Base-by-base conservation (phyloP, 2,888 invertebrate species). In the Notodonta ziczac region DNA sequence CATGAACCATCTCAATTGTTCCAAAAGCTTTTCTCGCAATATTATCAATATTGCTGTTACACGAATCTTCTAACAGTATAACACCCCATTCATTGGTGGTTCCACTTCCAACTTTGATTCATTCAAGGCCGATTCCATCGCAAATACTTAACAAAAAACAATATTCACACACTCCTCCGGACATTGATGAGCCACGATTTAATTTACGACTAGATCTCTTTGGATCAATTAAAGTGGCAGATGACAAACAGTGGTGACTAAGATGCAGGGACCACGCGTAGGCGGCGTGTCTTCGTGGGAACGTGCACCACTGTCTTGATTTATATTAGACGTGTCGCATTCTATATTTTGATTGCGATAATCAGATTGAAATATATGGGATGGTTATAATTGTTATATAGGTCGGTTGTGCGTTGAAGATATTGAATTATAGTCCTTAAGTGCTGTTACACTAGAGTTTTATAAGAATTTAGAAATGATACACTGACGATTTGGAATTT, bases 161-260 rank as follows among this genome's bases (percentile, higher is more conserved):
- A 80, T 73, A 82, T 83, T 87, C 87, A 85, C 85, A 86, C 82
- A 84, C 70, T 74, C 60, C 44, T 42, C 44, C 70, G 60, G 76
- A 73, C 83, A 78, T 79, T 83, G 85, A 84, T 76, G 81, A 85
- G 77, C 86, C 77, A 89, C 90, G 90, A 91, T 92, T 92, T 90
- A 91, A 93, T 93, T 90, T 85, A 87, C 81, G 82, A 86, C 84
- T 88, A 89, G 89, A 89, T 88, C 83, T 88, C 84, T 82, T 80
- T 82, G 81, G 89, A 89, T 90, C 92, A 93, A 93, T 93, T 93
- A 91, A 85, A 83, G 79, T 78, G 81, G 84, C 90, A 90, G 87
- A 92, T 91, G 93, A 91, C 91, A 89, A 88, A 86, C 81, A 80
- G 76, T 82, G 81, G 76, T 90, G 92, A 92, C 86, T 92, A 91